These are phyloP conservation scores for Hemicrepidius hirtus DNA, from an alignment of 2,888 invertebrate species.

Conservation along the genomic window DNA sequence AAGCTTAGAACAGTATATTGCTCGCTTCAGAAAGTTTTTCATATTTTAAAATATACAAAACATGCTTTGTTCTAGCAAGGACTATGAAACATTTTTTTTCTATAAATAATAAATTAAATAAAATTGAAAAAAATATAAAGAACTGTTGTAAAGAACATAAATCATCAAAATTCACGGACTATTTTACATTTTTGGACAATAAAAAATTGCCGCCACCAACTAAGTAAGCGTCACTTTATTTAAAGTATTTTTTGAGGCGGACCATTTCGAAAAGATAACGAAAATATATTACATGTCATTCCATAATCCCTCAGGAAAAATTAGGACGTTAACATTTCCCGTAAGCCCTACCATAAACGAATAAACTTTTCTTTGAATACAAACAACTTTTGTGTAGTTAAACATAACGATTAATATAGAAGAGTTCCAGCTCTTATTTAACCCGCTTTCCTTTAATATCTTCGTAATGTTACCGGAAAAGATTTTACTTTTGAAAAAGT, in stretches of 20 bases:
- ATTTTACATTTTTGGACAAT: slow-evolving; percentile 24
- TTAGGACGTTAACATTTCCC: slow-evolving; percentile 25
- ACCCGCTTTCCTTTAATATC: not conserved
- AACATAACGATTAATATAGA: slow-evolving; percentile 20
- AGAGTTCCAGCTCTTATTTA: not conserved
- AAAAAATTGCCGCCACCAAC: slow-evolving; percentile 23
- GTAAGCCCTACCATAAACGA: slow-evolving; percentile 10
- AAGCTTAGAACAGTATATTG: too few species aligned
- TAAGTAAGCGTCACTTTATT: slow-evolving; percentile 29
- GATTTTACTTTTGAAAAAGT: slow-evolving; percentile 5
- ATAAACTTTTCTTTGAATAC: slow-evolving; percentile 20
- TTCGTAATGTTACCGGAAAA: not conserved
- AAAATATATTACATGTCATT: slow-evolving; percentile 31
- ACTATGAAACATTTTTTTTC: not conserved
- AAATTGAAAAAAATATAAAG: slow-evolving; percentile 11
- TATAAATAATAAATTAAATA: not conserved
- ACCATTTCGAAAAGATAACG: slow-evolving; percentile 29
- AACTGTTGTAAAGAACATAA: not conserved
- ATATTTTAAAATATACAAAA: too few species aligned
- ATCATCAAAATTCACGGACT: slow-evolving; percentile 16
- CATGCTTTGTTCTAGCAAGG: too few species aligned
- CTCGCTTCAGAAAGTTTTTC: too few species aligned
- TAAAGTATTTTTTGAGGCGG: slow-evolving; percentile 30
- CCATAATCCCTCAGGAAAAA: slow-evolving; percentile 25
- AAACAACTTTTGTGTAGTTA: slow-evolving; percentile 13